Percentiles rank a stretch among this genome's conserved stretches.
These are phyloP conservation scores for Tinamus major DNA, from an alignment of 2,797 vertebrate species.

Conservation along the genomic window DNA sequence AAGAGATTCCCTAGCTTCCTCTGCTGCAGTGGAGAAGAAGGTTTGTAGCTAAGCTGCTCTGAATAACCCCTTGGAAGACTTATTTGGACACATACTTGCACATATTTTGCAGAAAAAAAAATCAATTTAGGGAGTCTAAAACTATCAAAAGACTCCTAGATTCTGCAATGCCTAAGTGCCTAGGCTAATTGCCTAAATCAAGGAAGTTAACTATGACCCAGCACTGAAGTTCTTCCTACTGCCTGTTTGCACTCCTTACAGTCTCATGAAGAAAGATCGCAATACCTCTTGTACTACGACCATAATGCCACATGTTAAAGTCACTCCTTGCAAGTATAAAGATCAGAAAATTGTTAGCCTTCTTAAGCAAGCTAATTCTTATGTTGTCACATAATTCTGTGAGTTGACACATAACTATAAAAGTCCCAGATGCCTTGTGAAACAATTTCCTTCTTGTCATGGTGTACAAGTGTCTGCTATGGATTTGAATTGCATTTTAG, in stretches of 20 bases:
- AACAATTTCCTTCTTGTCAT: neutral
- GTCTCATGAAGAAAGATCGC: neutral
- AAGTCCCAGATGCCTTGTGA: neutral
- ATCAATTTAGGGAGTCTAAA: neutral
- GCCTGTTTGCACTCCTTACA: neutral
- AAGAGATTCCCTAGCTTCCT: neutral
- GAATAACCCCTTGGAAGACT: neutral
- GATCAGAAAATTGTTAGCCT: neutral
- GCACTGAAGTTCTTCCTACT: neutral
- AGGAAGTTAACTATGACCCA: neutral
- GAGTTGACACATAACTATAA: neutral
- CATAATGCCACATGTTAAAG: neutral
- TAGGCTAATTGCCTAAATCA: neutral
- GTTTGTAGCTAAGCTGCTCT: neutral
- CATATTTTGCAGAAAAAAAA: conserved; percentile 5
- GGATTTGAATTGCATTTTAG: neutral
- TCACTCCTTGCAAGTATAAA: neutral
- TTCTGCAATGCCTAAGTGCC: neutral
- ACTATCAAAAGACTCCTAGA: neutral
- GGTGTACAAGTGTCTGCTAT: neutral
- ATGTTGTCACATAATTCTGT: neutral
- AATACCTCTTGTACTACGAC: neutral
- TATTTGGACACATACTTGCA: neutral
- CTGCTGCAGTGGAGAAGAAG: neutral
- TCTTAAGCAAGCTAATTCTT: neutral